These are phyloP conservation scores for Aythya baeri DNA, from an alignment of 2,113 vertebrate species.

Conservation along the genomic window DNA sequence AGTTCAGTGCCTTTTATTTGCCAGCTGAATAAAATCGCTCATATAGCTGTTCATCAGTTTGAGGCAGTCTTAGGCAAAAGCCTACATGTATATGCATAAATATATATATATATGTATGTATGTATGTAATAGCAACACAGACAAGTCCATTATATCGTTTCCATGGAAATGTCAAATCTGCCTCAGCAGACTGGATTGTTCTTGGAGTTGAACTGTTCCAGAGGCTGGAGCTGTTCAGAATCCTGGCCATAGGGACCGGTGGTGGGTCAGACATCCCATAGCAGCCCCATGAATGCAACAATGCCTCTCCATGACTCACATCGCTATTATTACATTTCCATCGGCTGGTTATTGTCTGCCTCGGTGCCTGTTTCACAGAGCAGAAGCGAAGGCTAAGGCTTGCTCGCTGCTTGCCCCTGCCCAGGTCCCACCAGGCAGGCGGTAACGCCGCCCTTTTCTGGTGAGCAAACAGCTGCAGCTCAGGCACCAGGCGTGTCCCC, in stretches of 20 bases:
- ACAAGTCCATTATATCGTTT: not conserved
- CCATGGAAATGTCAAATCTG: not conserved
- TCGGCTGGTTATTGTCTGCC: not conserved
- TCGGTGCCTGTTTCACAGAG: not conserved
- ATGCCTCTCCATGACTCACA: not conserved
- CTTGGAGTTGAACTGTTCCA: not conserved
- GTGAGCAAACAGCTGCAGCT: not conserved
- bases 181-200: not conserved
- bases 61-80: not conserved
- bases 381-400: not conserved
- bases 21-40: not conserved
- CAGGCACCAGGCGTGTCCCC: not conserved
- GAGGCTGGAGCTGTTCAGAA: not conserved
- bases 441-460: not conserved
- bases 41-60: not conserved
- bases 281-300: not conserved
- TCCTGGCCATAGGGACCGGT: not conserved
- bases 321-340: not conserved
- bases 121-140: not conserved
- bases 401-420: not conserved
- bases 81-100: not conserved
- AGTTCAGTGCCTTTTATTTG: not conserved
- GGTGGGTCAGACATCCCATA: not conserved
- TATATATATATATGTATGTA: not conserved
- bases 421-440: not conserved